Percentiles rank a stretch among this genome's conserved stretches.
These are phyloP conservation scores for Anguilla anguilla DNA, from an alignment of 2,797 vertebrate species.

Conservation along the genomic window DNA sequence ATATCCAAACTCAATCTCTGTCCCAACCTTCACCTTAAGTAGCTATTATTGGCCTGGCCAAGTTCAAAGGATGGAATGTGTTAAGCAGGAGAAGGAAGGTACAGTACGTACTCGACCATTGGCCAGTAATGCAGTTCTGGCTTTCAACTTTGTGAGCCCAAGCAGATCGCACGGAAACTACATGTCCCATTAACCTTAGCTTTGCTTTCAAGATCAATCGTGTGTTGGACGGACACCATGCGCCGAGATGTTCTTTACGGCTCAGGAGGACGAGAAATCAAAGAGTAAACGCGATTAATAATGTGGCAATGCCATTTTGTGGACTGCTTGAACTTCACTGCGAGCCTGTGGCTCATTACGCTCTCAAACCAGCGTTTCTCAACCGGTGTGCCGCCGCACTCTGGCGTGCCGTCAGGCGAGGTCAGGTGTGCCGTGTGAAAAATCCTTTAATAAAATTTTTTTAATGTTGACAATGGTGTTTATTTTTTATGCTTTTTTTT, in stretches of 20 bases:
- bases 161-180: background rate
- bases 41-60: no score
- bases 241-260: background rate
- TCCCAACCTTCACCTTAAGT: background rate
- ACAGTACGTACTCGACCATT: background rate
- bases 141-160: background rate
- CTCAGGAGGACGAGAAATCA: background rate
- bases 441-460: background rate
- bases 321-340: background rate
- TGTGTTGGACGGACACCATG: background rate
- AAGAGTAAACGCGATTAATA: background rate
- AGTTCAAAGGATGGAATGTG: no score
- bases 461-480: no score
- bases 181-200: background rate
- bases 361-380: background rate
- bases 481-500: no score
- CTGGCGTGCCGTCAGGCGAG: no score
- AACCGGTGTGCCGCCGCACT: no score
- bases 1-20: background rate
- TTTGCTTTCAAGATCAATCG: background rate
- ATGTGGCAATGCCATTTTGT: background rate
- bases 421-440: no score
- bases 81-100: background rate
- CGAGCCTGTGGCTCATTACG: background rate
- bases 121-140: background rate